Percentiles rank a stretch among this genome's conserved stretches.
Conservation (phyloP, 2,888 invertebrate species). For the Cantharis flavilabris region DNA sequence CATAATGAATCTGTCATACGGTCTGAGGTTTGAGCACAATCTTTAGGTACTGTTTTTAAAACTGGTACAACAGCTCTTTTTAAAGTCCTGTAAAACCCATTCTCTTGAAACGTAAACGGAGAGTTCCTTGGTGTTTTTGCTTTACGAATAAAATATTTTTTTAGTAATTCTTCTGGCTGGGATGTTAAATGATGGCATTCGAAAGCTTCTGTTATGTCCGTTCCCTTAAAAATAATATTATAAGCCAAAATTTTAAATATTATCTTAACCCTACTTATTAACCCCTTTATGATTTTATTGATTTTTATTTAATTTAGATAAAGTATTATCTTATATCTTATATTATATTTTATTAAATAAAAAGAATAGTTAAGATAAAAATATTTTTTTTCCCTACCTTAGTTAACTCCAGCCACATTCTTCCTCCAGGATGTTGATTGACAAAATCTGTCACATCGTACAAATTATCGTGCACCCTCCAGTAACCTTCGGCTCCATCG, state of each 20-base stretch:
- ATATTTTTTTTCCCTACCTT: conserved; percentile 60
- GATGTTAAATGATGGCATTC: conserved; percentile 72
- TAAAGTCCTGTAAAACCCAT: conserved; percentile 76
- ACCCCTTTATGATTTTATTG: no score
- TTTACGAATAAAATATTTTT: conserved; percentile 68
- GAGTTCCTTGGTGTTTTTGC: conserved; percentile 68
- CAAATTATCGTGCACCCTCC: conserved; percentile 75
- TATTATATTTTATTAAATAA: no score
- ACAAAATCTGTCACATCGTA: conserved; percentile 85
- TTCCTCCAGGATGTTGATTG: conserved; percentile 82
- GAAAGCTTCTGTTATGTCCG: conserved; percentile 57
- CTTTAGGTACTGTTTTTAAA: conserved; percentile 60
- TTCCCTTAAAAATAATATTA: conserved; percentile 11
- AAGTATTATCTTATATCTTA: no score
- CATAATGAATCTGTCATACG: conserved; percentile 54
- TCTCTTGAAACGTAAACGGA: conserved; percentile 72
- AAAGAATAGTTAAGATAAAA: no score
- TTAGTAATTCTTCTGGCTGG: conserved; percentile 60
- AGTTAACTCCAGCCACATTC: conserved; percentile 71
- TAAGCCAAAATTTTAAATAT: no score
- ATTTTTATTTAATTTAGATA: no score
- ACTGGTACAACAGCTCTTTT: conserved; percentile 62
- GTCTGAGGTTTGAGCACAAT: conserved; percentile 47
- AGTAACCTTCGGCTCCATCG: conserved; percentile 75
- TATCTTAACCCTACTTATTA: no score